Evolutionary conservation across 2,888 invertebrate genomes (phyloP), one percentile per base, ranked within the genome.

Genomic region (Agrenia bidenticulata): DNA sequence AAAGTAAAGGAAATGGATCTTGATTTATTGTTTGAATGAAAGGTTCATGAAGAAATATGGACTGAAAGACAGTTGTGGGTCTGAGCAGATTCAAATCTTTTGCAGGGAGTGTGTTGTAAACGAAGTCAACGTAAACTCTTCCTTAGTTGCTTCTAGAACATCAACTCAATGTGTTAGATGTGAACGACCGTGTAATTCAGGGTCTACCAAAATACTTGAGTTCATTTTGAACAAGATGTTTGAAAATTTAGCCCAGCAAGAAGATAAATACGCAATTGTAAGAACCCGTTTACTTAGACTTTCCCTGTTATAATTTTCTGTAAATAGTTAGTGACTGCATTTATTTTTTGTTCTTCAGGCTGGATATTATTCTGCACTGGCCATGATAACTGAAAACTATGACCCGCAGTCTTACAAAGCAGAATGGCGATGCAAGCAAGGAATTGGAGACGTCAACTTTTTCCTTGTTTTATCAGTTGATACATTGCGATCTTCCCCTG

Each of bases 291-390:
- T 50, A 11, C 17, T 39, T 17, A 24, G 21, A 42, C 17, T 49
- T 49, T 49, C 17, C 11, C 49, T 39, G n/a, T n/a, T n/a, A n/a
- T n/a, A n/a, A n/a, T 49, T 49, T 49, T 7, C 53, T 24, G 9
- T 51, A 51, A 24, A 15, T 51, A n/a, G n/a, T n/a, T n/a, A n/a
- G n/a, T n/a, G n/a, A n/a, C n/a, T n/a, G n/a, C n/a, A n/a, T n/a
- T n/a, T n/a, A n/a, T n/a, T n/a, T n/a, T n/a, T n/a, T n/a, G n/a
- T 51, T 19, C 79, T 67, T 19, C 77, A 86, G 83, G 83, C 82
- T 77, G 89, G 89, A 0, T 87, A 86, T 77, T 84, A 86, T 76
- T 86, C 89, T 79, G 85, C 90, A 0, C 81, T 94, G 1, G 85
- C 85, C 75, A 78, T 83, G 2, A 80, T 93, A 39, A 87, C 88